Evolutionary conservation across 2,888 invertebrate genomes (phyloP), one percentile per base, ranked within the genome.

Genomic region (Rotaria magnacalcarata): DNA sequence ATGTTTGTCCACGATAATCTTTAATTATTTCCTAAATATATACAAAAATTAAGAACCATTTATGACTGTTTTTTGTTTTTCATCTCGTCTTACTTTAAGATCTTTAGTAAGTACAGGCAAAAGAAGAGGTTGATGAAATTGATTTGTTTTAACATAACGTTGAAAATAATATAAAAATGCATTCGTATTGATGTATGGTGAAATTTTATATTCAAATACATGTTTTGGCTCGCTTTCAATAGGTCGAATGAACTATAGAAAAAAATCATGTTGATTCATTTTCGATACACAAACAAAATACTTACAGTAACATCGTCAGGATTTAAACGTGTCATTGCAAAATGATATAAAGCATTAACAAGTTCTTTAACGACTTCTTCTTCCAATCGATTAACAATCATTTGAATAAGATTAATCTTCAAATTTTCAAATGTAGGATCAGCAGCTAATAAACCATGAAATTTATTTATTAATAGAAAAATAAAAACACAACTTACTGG

Each of bases 271-370:
- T 19, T 54, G 7, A 21, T 54, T 54, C 21, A 21, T 54, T 2
- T 54, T 54, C 21, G 5, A 54, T 52, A 14, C 11, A 54, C 21
- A 4, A 54, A 54, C 2, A 6, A 5, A 54, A 21, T 47, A 47
- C 80, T 47, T 80, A 80, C 80, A n/a, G 80, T 80, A 24, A 80
- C 80, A 80, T 80, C 80, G n/a, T 80, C 80, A 43, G 80, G 80
- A 80, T 80, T 80, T n/a, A 80, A 80, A 80, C 80, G 80, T 47
- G 47, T 43, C 43, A 43, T 43, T 11, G 43, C 47, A 47, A n/a
- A 43, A 80, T n/a, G 80, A 80, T 80, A 80, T 24, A 80, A 24
- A n/a, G 80, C 80, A 80, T 80, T 47, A 14, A 47, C 80, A n/a
- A 80, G 47, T 80, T 47, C 47, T 80, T 47, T 80, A 3, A 80